phyloP scores from a whole-genome alignment of 1,140 invertebrate species.

The Temnothorax longispinosus region DNA sequence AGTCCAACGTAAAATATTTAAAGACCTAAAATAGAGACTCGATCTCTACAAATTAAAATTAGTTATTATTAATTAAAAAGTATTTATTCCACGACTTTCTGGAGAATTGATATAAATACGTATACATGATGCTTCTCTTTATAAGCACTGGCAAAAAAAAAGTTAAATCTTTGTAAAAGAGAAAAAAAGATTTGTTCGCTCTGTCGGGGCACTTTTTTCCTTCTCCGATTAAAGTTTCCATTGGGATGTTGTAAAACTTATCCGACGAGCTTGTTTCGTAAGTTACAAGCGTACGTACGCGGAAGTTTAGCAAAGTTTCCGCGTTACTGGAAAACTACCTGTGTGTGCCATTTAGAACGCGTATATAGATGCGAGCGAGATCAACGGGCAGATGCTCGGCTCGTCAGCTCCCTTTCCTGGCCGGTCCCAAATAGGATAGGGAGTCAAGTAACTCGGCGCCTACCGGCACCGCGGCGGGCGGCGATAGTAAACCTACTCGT shows the following conservation, averaged over 20 bases:
- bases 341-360: conserved; percentile 15
- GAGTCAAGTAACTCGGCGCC: conserved; percentile 50
- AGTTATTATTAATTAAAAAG: background rate
- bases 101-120: background rate
- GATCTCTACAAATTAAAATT: background rate
- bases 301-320: conserved; percentile 39
- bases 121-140: background rate
- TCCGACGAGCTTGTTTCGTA: background rate
- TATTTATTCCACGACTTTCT: background rate
- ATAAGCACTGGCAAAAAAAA: background rate
- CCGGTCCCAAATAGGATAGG: conserved; percentile 37
- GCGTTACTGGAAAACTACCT: conserved; percentile 31
- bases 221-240: conserved; percentile 5
- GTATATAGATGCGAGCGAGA: conserved; percentile 36
- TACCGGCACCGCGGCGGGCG: background rate
- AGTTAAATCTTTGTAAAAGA: background rate
- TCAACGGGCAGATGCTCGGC: conserved; percentile 35
- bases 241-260: conserved; percentile 7
- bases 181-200: background rate
- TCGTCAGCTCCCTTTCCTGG: conserved; percentile 22
- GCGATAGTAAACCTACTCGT: conserved; percentile 51
- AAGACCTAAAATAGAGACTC: background rate
- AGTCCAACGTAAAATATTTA: background rate
- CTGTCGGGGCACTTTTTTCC: background rate
- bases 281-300: conserved; percentile 18